Percentiles rank a stretch among this genome's conserved stretches.
These are phyloP conservation scores for Tachina fera DNA, from an alignment of 2,888 invertebrate genomes.

Conservation along the genomic window DNA sequence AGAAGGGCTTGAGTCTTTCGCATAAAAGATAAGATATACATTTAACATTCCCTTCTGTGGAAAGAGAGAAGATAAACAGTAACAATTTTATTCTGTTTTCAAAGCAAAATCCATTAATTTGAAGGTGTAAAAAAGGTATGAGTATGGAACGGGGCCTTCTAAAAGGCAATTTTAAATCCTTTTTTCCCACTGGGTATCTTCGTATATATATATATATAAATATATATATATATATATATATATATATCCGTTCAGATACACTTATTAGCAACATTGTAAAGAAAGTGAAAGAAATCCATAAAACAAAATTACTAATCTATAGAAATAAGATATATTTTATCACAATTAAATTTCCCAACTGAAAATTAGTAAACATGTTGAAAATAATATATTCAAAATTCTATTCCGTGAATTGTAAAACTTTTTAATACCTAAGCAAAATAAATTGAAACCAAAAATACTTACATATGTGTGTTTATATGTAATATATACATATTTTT, in stretches of 20 bases:
- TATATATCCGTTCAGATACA: neutral
- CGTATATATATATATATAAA: neutral
- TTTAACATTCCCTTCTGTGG: too few species aligned
- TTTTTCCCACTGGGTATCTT: too few species aligned
- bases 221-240: neutral
- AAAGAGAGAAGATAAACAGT: too few species aligned
- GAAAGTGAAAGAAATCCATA: constrained; percentile 38
- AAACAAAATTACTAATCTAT: constrained; percentile 35
- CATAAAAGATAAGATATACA: too few species aligned
- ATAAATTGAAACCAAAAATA: constrained; percentile 41
- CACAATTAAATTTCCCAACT: constrained; percentile 59
- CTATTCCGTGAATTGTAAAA: constrained; percentile 63
- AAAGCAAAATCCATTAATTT: too few species aligned
- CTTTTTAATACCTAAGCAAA: constrained; percentile 58
- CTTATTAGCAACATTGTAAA: constrained; percentile 62
- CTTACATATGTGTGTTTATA: constrained; percentile 67
- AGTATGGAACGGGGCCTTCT: too few species aligned
- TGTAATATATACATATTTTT: constrained; percentile 62
- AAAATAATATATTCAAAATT: constrained; percentile 57
- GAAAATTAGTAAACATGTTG: constrained; percentile 49
- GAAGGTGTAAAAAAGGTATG: too few species aligned
- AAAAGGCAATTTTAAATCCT: too few species aligned
- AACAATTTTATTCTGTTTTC: too few species aligned
- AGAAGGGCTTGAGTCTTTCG: too few species aligned
- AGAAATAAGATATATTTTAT: constrained; percentile 64